Percentiles rank a stretch among this genome's conserved stretches.
Conservation (phyloP, 2,888 invertebrate species). For the Apodemia hepburni region DNA sequence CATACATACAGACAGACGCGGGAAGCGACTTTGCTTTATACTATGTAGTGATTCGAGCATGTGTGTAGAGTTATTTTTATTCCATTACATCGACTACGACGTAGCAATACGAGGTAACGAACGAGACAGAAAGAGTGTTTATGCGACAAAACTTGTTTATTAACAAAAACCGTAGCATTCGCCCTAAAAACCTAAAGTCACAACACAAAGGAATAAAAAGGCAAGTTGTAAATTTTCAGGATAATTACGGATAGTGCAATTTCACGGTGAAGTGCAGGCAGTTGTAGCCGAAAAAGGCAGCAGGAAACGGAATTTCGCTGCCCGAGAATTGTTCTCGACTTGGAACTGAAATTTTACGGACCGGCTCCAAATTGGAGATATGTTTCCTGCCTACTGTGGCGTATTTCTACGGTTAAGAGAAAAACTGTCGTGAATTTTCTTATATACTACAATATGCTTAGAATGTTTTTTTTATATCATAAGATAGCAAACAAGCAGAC, state of each 20-base stretch:
- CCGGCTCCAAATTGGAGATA: conserved; percentile 5
- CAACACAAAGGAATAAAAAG: background rate
- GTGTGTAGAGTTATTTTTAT: too few relatives aligned
- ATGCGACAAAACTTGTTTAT: too few relatives aligned
- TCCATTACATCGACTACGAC: too few relatives aligned
- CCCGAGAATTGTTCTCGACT: conserved; percentile 6
- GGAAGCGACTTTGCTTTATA: too few relatives aligned
- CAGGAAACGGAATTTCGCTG: conserved; percentile 7
- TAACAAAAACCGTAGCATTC: background rate
- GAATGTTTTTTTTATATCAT: too few relatives aligned
- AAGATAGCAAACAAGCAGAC: too few relatives aligned
- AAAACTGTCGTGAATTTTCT: background rate
- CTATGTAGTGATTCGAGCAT: too few relatives aligned
- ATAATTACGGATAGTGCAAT: conserved; percentile 55
- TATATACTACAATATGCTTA: too few relatives aligned
- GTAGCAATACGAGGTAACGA: too few relatives aligned
- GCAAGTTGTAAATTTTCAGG: conserved; percentile 11
- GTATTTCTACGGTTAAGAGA: background rate
- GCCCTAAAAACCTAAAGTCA: conserved; percentile 1
- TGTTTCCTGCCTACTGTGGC: background rate
- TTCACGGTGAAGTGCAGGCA: conserved; percentile 12
- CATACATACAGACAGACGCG: too few relatives aligned
- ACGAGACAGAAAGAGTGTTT: too few relatives aligned
- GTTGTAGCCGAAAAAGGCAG: conserved; percentile 10
- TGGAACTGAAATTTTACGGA: background rate